Conservation (phyloP, 2,113 vertebrate species). For the Rhagologus leucostigma region DNA sequence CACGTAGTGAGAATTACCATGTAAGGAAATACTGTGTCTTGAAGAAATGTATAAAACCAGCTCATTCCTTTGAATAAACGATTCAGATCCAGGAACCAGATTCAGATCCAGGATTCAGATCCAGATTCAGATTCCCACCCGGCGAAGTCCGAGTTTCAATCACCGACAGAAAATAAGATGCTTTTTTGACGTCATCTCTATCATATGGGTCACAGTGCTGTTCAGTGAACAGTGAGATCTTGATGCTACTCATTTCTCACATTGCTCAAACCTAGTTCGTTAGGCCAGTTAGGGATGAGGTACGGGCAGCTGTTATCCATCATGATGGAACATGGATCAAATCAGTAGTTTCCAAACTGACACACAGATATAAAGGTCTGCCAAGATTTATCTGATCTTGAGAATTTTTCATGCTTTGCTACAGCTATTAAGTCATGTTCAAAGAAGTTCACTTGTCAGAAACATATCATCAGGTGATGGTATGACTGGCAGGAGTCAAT, state of each 20-base stretch:
- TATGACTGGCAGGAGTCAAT: not conserved
- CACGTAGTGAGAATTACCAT: too few relatives aligned
- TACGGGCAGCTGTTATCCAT: rapidly evolving
- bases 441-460: not conserved
- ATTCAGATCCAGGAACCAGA: too few relatives aligned
- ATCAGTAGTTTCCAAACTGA: not conserved
- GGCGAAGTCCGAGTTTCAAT: too few relatives aligned
- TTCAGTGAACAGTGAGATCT: not conserved
- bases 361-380: not conserved
- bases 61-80: too few relatives aligned
- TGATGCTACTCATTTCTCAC: rapidly evolving
- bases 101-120: too few relatives aligned
- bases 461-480: not conserved
- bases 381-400: not conserved
- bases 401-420: not conserved
- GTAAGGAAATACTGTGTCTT: too few relatives aligned
- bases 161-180: not conserved
- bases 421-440: not conserved
- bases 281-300: not conserved
- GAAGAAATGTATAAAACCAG: too few relatives aligned
- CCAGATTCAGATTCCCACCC: too few relatives aligned
- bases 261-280: not conserved
- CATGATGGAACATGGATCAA: not conserved
- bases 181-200: not conserved
- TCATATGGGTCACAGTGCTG: not conserved